Percentiles rank a stretch among this genome's conserved stretches.
phyloP scores from a whole-genome alignment of 1,140 invertebrate species.

The Tetramorium simillimum region DNA sequence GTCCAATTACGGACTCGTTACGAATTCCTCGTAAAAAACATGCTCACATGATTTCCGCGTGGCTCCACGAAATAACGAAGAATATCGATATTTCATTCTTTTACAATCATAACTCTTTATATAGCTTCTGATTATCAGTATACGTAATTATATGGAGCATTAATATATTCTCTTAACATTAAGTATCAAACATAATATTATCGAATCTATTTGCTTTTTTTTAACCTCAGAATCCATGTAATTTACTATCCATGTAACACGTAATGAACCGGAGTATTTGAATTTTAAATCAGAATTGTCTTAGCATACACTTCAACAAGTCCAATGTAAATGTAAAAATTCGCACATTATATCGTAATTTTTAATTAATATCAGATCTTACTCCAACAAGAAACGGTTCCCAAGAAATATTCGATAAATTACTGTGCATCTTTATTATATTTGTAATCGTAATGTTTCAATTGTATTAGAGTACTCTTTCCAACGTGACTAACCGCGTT shows the following conservation, averaged over 20 bases:
- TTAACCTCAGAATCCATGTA: background rate
- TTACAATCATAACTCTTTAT: background rate
- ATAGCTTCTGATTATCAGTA: background rate
- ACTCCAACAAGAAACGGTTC: background rate
- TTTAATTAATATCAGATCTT: background rate
- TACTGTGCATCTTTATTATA: background rate
- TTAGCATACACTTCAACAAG: background rate
- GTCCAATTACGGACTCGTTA: constrained; percentile 61
- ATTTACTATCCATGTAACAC: no score
- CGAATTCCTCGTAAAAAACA: constrained; percentile 21
- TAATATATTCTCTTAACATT: background rate
- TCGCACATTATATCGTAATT: background rate
- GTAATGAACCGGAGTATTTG: background rate
- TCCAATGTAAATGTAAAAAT: background rate
- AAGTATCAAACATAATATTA: background rate
- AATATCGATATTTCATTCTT: background rate
- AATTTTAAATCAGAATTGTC: background rate
- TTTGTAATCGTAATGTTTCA: background rate
- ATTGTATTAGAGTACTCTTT: background rate
- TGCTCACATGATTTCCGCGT: background rate
- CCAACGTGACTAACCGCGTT: background rate
- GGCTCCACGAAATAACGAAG: constrained; percentile 38
- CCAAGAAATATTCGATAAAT: background rate
- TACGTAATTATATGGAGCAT: background rate
- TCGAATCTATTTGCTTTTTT: background rate